Conservation (phyloP, 2,888 invertebrate genomes). For the Melipona beecheii region DNA sequence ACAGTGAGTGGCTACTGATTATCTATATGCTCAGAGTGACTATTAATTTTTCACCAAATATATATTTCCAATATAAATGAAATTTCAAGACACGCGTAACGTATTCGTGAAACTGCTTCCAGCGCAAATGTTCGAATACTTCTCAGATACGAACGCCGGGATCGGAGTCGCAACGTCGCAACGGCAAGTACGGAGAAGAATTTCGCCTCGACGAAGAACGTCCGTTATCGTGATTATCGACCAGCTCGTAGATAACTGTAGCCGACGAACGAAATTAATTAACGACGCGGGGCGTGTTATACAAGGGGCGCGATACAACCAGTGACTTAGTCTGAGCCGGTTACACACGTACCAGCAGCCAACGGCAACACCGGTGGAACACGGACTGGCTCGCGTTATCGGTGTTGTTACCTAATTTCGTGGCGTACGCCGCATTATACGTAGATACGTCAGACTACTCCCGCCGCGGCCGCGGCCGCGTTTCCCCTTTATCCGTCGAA, state of each 20-base stretch:
- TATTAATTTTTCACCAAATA: too few relatives aligned
- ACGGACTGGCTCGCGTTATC: constrained; percentile 45
- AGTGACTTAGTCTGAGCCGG: constrained; percentile 26
- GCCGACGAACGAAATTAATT: constrained; percentile 50
- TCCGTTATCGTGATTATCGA: constrained; percentile 57
- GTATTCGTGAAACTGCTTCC: too few relatives aligned
- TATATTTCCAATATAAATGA: too few relatives aligned
- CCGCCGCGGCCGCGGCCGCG: not conserved
- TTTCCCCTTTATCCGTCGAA: constrained; percentile 36
- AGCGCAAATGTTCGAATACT: too few relatives aligned
- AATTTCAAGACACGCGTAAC: too few relatives aligned
- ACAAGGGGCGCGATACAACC: not conserved
- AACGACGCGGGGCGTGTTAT: constrained; percentile 41
- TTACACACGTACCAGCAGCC: not conserved
- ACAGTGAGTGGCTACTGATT: too few relatives aligned
- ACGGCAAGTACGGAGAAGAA: not conserved
- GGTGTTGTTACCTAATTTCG: constrained; percentile 65
- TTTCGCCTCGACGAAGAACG: constrained; percentile 20
- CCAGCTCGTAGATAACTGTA: constrained; percentile 20
- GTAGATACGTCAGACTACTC: constrained; percentile 48
- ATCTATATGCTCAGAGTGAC: too few relatives aligned
- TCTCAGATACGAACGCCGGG: too few relatives aligned
- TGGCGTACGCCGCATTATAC: constrained; percentile 46
- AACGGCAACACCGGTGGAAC: not conserved
- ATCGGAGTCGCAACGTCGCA: too few relatives aligned